These are phyloP conservation scores for Morinoia aosen DNA, from an alignment of 2,888 invertebrate genomes.

Conservation along the genomic window DNA sequence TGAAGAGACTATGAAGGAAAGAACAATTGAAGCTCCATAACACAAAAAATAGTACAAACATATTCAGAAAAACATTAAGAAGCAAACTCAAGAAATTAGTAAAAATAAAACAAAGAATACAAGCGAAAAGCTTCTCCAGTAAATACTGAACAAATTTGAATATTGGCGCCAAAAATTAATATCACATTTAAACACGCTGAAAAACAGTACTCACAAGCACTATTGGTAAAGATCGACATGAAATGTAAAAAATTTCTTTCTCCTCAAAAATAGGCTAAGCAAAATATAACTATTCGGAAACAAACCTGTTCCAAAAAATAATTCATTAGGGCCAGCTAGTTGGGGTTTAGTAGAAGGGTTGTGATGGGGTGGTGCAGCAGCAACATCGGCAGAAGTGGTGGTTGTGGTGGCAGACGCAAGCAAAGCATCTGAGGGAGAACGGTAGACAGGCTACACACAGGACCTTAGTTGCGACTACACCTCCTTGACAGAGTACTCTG, in stretches of 20 bases:
- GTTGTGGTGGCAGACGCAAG: constrained; percentile 34
- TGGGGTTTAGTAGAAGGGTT: constrained; percentile 55
- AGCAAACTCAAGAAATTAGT: not conserved
- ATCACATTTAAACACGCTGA: not conserved
- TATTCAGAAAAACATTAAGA: not conserved
- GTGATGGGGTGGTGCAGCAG: constrained; percentile 27
- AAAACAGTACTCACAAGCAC: not conserved
- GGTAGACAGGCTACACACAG: constrained; percentile 28
- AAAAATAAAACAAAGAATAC: not conserved
- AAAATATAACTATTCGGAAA: constrained; percentile 9
- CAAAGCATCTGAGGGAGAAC: constrained; percentile 49
- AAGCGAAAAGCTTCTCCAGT: not conserved
- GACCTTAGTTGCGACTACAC: not conserved
- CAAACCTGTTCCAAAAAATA: constrained; percentile 67
- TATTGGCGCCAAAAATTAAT: not conserved
- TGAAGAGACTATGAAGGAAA: not conserved
- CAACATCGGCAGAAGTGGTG: not conserved
- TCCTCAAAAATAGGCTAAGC: not conserved
- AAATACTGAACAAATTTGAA: no score
- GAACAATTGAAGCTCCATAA: not conserved
- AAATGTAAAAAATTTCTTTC: not conserved
- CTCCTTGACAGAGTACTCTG: not conserved
- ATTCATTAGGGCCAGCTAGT: constrained; percentile 65
- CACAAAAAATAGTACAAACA: not conserved
- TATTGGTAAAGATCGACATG: not conserved